Evolutionary conservation across 2,888 invertebrate genomes (phyloP), one percentile per base, ranked within the genome.

Genomic region (Parochlus steinenii): DNA sequence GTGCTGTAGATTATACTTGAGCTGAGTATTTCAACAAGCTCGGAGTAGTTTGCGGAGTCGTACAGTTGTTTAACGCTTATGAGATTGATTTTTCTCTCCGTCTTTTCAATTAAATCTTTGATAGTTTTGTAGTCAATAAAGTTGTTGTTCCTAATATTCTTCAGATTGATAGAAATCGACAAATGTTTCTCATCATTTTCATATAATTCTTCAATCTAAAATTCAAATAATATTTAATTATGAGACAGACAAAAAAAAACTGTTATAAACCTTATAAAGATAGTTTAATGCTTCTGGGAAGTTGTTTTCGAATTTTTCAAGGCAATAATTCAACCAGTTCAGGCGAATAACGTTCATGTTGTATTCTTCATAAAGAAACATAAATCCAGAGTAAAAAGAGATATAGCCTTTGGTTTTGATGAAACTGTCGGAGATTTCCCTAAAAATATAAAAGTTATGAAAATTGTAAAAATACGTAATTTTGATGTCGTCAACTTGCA

Each of bases 11-110:
- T 40, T 5, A 49, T 38, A 22, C 47, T 47, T 14, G 74, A 70
- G 49, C 70, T 67, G 1, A 82, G 56, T 42, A 81, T 73, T 12
- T 63, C 58, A 12, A 75, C 63, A 1, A 81, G 67, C 46, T 77
- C 74, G 14, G 65, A 61, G 50, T 74, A 81, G 33, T 67, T 64
- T 26, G 71, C 66, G 12, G 62, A 62, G 15, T 72, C 67, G 51
- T 71, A 76, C n/a, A 80, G 56, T 37, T 67, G 64, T 51, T 74
- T 65, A 1, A 81, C 69, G 44, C 71, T 71, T 10, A 71, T 67
- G 16, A 81, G 52, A 43, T 61, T 61, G 43, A 63, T 65, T 48
- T 65, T 66, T 41, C 66, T 61, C 44, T 65, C 63, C 27, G 69
- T 55, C 39, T 65, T 64, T 27, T 55, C 55, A 4, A 69, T 46